Evolutionary conservation across 2,797 vertebrate genomes (phyloP).

Genomic region (Prionace glauca): DNA sequence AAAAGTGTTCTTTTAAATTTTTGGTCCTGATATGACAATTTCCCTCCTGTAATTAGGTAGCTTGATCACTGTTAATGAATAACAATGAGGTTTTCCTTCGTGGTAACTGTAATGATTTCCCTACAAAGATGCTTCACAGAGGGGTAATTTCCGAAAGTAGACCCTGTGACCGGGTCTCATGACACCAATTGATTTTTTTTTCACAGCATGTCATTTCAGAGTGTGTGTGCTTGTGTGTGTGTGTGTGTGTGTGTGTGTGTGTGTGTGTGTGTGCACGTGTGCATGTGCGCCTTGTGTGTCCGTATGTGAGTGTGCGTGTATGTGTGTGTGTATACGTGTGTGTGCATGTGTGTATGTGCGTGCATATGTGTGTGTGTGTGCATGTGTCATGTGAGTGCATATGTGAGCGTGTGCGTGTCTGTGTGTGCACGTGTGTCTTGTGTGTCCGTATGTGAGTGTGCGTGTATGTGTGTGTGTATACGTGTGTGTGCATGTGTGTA

Average conservation of each 20-base stretch:
- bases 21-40: slow-evolving; percentile 27
- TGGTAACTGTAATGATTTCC: slow-evolving; percentile 8
- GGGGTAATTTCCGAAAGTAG: neutral
- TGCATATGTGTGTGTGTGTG: neutral
- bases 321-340: neutral
- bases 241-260: neutral
- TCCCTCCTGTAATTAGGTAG: slow-evolving; percentile 23
- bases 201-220: neutral
- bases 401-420: too few relatives aligned
- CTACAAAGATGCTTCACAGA: neutral
- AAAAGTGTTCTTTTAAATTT: slow-evolving; percentile 30
- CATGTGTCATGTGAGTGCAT: too few relatives aligned
- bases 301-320: neutral
- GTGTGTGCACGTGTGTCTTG: neutral
- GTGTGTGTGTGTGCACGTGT: too few relatives aligned
- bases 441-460: neutral
- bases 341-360: too few relatives aligned
- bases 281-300: too few relatives aligned
- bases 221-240: too few relatives aligned
- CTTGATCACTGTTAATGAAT: slow-evolving; percentile 33
- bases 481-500: neutral
- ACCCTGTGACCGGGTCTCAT: neutral
- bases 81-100: slow-evolving; percentile 10
- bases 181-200: slow-evolving; percentile 29
- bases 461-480: too few relatives aligned